Evolutionary conservation across 2,888 invertebrate genomes (phyloP).

Genomic region (Heterodera filipjevi): DNA sequence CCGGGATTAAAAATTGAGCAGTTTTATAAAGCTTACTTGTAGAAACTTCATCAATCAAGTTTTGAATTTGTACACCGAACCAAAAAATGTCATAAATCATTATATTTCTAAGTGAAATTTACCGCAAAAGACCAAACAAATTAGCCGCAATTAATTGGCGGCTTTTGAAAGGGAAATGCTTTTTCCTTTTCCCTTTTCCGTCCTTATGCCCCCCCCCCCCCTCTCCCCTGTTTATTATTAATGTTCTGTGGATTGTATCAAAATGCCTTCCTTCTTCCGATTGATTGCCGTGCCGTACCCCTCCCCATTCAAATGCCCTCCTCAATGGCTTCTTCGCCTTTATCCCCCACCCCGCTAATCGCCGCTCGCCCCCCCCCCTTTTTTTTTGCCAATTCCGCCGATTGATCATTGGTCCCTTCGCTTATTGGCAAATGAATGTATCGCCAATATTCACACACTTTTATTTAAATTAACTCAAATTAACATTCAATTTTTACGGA

Average conservation of each 20-base stretch:
- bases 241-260: background rate
- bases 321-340: background rate
- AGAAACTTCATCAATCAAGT: no score
- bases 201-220: background rate
- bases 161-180: no score
- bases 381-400: background rate
- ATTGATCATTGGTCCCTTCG: background rate
- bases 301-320: background rate
- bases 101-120: no score
- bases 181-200: background rate
- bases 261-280: background rate
- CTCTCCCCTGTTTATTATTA: background rate
- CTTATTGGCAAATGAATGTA: background rate
- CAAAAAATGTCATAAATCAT: no score
- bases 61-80: no score
- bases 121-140: no score
- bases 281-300: background rate
- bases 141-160: no score
- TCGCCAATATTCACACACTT: background rate
- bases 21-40: no score
- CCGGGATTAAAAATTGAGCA: no score
- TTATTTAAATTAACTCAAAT: no score
- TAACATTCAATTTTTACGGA: no score
- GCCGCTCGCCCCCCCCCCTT: no score
- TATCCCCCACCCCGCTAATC: background rate